Evolutionary conservation across 2,888 invertebrate genomes (phyloP), one percentile per base, ranked within the genome.

Genomic region (Aporophyla lueneburgensis): DNA sequence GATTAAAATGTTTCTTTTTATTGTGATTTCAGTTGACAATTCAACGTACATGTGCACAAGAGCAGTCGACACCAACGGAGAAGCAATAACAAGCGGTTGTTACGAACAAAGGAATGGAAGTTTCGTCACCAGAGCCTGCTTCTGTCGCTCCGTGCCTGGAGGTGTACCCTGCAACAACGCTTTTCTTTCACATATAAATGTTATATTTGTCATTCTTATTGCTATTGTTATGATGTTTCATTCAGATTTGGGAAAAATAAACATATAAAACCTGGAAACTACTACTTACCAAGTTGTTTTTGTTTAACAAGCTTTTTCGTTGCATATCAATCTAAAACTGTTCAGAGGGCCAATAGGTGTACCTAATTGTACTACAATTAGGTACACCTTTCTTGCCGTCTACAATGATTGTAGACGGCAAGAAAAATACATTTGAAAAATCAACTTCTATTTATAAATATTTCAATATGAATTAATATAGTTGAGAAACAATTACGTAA

Each of bases 41-140:
- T 97, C 97, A 4, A 98, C 98, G 0, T 97, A 97, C 87, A 97
- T 98, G 97, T 98, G 98, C 89, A 97, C 97, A 65, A 97, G 97
- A 90, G 97, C 97, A 0, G 94, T 97, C 56, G 94, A 97, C 74
- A 90, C 92, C 14, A 90, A 91, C 9, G 97, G 96, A 69, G 91
- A 94, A 1, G 93, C 96, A 0, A 96, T 97, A 72, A 97, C 95
- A 7, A 96, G 93, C 71, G 98, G 97, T 5, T 98, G 98, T 89
- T 97, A 96, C 90, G 95, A 94, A 66, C 97, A 97, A 84, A 89
- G 80, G 14, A 92, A 93, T 33, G 96, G 96, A 33, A 96, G 95
- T 80, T 95, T 90, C 69, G 86, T 88, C 49, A 95, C 94, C 0
- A 91, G 88, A 85, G 95, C 94, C 12, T 96, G 96, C 83, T 93